Evolutionary conservation across 2,888 invertebrate genomes (phyloP), one percentile per base, ranked within the genome.

Genomic region (Exocentrus adspersus): DNA sequence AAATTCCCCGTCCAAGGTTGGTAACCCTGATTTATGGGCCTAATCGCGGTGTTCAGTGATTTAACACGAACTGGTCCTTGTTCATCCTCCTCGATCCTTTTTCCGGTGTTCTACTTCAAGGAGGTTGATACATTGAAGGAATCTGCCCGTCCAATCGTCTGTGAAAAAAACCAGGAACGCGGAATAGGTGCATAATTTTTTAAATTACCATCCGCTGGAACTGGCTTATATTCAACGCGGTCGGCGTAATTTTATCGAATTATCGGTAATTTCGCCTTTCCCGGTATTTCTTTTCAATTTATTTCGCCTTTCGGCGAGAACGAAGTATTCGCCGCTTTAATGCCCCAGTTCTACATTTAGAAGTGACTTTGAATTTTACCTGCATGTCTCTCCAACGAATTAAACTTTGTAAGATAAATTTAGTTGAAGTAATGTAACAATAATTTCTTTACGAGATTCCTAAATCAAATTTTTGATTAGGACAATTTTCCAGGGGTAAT

Each of bases 1-100:
- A 54, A 61, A 61, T 53, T 61, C 60, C n/a, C 41, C 21, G 30
- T 48, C 32, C 46, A 41, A 19, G 32, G 46, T 41, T 30, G 37
- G 53, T 48, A 61, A 61, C 48, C 16, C 48, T 61, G 60, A 61
- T 61, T 61, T 46, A 61, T 54, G 45, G 24, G 41, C 20, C 37
- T 60, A 60, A 60, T 60, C 60, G 46, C 21, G 32, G 48, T 46
- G 54, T 61, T 61, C 60, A 54, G 48, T 61, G 60, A 61, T 61
- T 61, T 54, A 46, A 61, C 54, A 54, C 43, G 54, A 28, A 43
- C 16, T 37, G 54, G 54, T 16, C 24, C 54, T 43, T 43, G 54
- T 54, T 54, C 54, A 43, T 43, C 54, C 54, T n/a, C 43, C 17
- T 37, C 52, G 30, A 17, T 17, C 51, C 7, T 2, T n/a, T 12